phyloP scores from a whole-genome alignment of 1,140 invertebrate genomes.

The Drosophila orosa region DNA sequence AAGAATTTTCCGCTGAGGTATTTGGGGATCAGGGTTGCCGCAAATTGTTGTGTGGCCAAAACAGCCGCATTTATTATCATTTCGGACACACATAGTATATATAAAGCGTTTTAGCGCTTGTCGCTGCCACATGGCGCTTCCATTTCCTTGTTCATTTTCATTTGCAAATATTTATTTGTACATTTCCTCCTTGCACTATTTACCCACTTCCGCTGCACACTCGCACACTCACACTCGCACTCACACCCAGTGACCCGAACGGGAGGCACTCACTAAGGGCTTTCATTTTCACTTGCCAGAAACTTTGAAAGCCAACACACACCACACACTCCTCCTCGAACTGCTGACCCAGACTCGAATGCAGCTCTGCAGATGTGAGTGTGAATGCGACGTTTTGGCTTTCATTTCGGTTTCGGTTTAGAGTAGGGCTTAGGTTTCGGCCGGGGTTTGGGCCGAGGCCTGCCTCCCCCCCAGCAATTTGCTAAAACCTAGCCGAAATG shows the following conservation, averaged over 20 bases:
- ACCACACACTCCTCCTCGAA: constrained; percentile 30
- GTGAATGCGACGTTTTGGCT: constrained; percentile 64
- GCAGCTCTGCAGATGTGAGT: constrained; percentile 57
- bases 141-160: constrained; percentile 77
- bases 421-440: constrained; percentile 13
- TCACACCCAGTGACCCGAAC: not conserved
- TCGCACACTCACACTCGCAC: constrained; percentile 25
- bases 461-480: constrained; percentile 64
- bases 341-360: constrained; percentile 60
- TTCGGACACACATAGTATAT: constrained; percentile 44
- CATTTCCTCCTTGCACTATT: constrained; percentile 70
- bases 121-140: constrained; percentile 61
- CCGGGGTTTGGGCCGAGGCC: constrained; percentile 23
- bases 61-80: constrained; percentile 40
- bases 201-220: constrained; percentile 68
- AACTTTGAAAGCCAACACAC: constrained; percentile 36
- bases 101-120: constrained; percentile 65
- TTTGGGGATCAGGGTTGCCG: constrained; percentile 37
- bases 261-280: constrained; percentile 34
- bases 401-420: constrained; percentile 49
- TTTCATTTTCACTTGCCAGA: constrained; percentile 73
- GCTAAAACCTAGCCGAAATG: constrained; percentile 43
- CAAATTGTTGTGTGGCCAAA: constrained; percentile 38
- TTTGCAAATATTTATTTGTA: constrained; percentile 80
- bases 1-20: constrained; percentile 24